Evolutionary conservation across 2,797 vertebrate genomes (phyloP).

Genomic region (Petrocephalus sullivani): DNA sequence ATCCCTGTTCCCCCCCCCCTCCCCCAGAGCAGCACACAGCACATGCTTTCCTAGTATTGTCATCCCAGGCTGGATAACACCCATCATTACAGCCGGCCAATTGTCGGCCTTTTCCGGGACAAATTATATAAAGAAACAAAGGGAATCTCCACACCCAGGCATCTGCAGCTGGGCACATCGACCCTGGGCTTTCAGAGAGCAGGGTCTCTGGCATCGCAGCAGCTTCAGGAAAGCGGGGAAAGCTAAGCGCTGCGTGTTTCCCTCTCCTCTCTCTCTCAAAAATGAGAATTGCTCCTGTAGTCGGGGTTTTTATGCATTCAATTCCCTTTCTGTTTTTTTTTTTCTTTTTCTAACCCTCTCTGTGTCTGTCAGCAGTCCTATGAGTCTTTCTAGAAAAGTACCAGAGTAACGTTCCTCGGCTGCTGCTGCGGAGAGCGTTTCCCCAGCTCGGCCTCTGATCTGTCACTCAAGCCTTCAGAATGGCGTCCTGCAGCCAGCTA

Average conservation of each 20-base stretch:
- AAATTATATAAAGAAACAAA: conserved; percentile 99
- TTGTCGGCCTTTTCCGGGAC: conserved; percentile 96
- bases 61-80: conserved; percentile 86
- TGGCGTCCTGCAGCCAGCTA: not conserved
- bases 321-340: not conserved
- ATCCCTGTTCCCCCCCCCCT: conserved; percentile 29
- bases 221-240: not conserved
- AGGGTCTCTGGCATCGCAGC: not conserved
- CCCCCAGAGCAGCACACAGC: conserved; percentile 57
- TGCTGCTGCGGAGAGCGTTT: too few relatives aligned
- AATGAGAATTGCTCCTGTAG: conserved; percentile 7
- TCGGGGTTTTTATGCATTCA: conserved; percentile 12
- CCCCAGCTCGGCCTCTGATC: not conserved
- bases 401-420: not conserved
- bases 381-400: not conserved
- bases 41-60: conserved; percentile 98
- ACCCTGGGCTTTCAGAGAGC: conserved; percentile 17
- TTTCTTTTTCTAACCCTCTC: not conserved
- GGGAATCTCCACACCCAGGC: conserved; percentile 79
- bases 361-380: not conserved
- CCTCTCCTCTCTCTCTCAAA: not conserved
- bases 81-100: conserved; percentile 93
- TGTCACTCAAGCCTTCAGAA: not conserved
- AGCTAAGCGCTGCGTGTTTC: not conserved
- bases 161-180: conserved; percentile 52